Evolutionary conservation across 2,888 invertebrate genomes (phyloP), one percentile per base, ranked within the genome.

Genomic region (Aphodius granarius): DNA sequence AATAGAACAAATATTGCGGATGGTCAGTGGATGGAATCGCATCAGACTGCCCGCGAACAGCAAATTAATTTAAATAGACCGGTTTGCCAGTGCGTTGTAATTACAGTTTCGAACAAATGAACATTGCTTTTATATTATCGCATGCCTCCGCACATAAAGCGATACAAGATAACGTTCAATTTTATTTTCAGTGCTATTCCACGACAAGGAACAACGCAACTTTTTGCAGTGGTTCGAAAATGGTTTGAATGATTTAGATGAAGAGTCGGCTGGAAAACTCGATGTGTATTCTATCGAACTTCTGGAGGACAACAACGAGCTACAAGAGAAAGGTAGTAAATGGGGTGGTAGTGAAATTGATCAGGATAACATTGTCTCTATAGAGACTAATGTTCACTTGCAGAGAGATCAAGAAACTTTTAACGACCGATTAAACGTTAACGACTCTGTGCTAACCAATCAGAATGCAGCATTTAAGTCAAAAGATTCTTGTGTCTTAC

Each of bases 181-280:
- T 76, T 73, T 79, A 80, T 76, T 82, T 83, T 20, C 80, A 86
- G 86, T 85, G 68, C 73, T 86, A 19, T 75, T 86, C 5, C 81
- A 81, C 72, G 85, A 86, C 77, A 78, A 79, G 22, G 83, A 82
- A 5, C 87, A 87, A 80, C 79, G 82, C 43, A 66, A 78, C 21
- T 77, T 83, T 16, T 75, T 81, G 3, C 77, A 82, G 74, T 83
- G 84, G 83, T 81, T 86, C 62, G 81, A 84, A 73, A 79, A 82
- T 63, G 77, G 77, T 15, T 72, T 82, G 19, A 79, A 75, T 73
- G 74, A 76, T 71, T 75, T 74, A 62, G 78, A 79, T 1, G n/a
- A n/a, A n/a, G 22, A 68, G 20, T 73, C 75, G 70, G 18, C 20
- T 3, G 20, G 15, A 21, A 70, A 65, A 13, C 21, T 73, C 18